These are phyloP conservation scores for Cactoblastis cactorum DNA, from an alignment of 2,888 invertebrate species.

Conservation along the genomic window DNA sequence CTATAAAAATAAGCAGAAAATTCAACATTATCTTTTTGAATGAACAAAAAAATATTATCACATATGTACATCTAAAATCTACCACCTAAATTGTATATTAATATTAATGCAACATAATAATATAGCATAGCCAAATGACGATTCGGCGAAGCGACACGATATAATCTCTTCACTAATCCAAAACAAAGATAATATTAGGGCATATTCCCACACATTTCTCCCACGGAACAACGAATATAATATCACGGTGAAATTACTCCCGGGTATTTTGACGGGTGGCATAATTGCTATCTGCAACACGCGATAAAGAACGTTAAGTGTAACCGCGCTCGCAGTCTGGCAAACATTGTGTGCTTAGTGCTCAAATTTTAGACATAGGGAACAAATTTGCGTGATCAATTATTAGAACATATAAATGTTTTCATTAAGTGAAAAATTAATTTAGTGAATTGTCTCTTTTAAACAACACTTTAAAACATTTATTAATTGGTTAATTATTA, in stretches of 20 bases:
- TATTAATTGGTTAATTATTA: no score
- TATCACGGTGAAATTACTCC: slow-evolving; percentile 14
- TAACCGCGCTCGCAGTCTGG: neutral
- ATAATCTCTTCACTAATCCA: slow-evolving; percentile 10
- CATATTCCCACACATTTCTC: slow-evolving; percentile 9
- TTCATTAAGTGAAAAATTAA: no score
- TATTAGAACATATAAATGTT: neutral
- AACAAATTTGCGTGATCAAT: neutral
- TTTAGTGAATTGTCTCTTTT: no score
- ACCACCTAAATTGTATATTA: neutral
- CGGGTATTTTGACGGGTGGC: slow-evolving; percentile 9
- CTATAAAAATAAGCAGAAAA: no score
- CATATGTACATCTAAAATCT: neutral
- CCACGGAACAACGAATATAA: slow-evolving; percentile 7
- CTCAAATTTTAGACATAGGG: neutral
- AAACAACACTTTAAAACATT: no score
- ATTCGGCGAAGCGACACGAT: neutral
- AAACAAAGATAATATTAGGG: slow-evolving; percentile 5
- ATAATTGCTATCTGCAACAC: slow-evolving; percentile 14
- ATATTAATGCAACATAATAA: neutral
- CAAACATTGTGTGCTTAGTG: neutral
- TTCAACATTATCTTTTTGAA: no score
- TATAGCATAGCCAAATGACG: neutral
- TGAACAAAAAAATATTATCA: no score
- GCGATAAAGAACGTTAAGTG: slow-evolving; percentile 9